Conservation (phyloP, 1,140 invertebrate species). For the Drosophila parabipectinata region DNA sequence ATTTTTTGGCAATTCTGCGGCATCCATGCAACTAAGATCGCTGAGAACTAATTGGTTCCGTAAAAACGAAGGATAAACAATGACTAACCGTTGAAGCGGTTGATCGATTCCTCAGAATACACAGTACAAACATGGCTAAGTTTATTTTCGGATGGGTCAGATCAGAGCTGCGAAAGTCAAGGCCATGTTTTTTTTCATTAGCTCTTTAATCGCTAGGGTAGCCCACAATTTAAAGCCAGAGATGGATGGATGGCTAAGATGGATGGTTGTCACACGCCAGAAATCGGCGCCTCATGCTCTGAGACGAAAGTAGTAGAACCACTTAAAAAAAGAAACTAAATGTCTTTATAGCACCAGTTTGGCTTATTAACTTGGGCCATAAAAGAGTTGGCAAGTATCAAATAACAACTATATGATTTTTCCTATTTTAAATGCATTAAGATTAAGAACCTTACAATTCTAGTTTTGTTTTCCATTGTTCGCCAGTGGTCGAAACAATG, state of each 20-base stretch:
- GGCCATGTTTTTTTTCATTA: constrained; percentile 4
- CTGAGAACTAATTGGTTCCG: constrained; percentile 71
- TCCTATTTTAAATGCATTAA: constrained; percentile 57
- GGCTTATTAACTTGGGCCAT: constrained; percentile 57
- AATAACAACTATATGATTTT: constrained; percentile 52
- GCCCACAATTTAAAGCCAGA: constrained; percentile 8
- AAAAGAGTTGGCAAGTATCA: constrained; percentile 43
- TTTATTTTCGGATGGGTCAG: constrained; percentile 12
- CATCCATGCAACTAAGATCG: constrained; percentile 51
- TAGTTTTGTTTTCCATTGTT: constrained; percentile 54
- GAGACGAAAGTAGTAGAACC: constrained; percentile 23
- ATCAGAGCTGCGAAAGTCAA: constrained; percentile 20
- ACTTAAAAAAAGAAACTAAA: neutral
- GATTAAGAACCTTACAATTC: constrained; percentile 49
- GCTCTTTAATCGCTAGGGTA: constrained; percentile 3
- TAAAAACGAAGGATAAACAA: constrained; percentile 60
- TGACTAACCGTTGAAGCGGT: constrained; percentile 12
- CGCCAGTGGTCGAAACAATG: constrained; percentile 26
- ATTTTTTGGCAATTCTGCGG: constrained; percentile 10
- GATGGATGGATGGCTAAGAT: constrained; percentile 25
- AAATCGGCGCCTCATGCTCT: constrained; percentile 26
- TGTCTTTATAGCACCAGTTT: constrained; percentile 50
- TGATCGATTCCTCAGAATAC: constrained; percentile 46
- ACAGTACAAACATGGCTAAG: constrained; percentile 8
- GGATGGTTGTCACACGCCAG: constrained; percentile 49